Evolutionary conservation across 2,113 vertebrate genomes (phyloP).

Genomic region (Cepphus grylle): DNA sequence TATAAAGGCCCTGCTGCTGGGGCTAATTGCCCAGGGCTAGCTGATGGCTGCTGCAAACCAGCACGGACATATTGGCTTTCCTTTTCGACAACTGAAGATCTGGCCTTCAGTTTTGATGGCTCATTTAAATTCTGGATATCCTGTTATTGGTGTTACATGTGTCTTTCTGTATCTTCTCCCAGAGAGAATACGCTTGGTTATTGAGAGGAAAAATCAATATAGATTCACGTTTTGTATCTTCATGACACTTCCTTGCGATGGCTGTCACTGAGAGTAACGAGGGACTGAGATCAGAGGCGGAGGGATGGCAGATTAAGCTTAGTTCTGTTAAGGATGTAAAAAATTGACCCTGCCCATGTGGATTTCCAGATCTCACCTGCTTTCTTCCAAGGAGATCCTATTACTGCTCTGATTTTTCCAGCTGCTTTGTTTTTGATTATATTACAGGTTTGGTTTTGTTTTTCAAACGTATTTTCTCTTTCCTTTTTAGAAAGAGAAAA

Average conservation of each 20-base stretch:
- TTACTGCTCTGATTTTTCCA: not conserved
- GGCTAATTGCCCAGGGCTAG: not conserved
- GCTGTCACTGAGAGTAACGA: not conserved
- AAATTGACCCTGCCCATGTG: not conserved
- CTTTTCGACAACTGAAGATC: not conserved
- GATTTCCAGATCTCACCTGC: not conserved
- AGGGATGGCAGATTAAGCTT: not conserved
- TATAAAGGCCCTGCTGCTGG: not conserved
- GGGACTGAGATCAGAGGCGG: not conserved
- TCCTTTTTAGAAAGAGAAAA: not conserved
- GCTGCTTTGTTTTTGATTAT: not conserved
- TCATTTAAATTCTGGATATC: not conserved
- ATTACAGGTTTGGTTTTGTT: not conserved
- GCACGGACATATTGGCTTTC: not conserved
- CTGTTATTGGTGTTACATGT: not conserved
- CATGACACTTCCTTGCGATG: not conserved
- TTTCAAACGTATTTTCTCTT: not conserved
- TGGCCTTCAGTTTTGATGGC: not conserved
- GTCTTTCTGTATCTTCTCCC: not conserved
- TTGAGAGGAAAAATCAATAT: conserved; percentile 16
- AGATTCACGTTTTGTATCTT: not conserved
- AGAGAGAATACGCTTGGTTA: not conserved
- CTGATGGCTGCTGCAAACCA: not conserved
- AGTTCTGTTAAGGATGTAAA: not conserved
- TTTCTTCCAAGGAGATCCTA: not conserved